phyloP scores from a whole-genome alignment of 2,797 vertebrate genomes.

The Danio choprae region DNA sequence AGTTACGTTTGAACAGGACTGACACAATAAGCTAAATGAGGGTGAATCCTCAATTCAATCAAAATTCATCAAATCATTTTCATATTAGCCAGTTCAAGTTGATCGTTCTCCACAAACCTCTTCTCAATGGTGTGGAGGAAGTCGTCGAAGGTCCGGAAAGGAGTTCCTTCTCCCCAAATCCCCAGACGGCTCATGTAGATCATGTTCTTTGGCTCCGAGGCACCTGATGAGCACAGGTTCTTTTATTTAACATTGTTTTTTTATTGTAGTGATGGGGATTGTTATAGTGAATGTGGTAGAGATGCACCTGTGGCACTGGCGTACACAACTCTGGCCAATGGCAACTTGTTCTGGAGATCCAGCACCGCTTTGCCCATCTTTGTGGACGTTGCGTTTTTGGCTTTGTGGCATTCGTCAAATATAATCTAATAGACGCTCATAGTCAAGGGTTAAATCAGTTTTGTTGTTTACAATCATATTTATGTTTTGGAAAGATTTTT shows the following conservation, averaged over 20 bases:
- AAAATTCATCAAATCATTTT: not conserved
- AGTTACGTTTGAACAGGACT: no score
- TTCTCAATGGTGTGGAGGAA: slow-evolving; percentile 97
- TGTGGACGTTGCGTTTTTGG: slow-evolving; percentile 97
- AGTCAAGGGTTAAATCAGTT: slow-evolving; percentile 74
- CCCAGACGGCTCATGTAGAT: slow-evolving; percentile 99
- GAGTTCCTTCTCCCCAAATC: slow-evolving; percentile 97
- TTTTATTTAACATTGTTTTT: not conserved
- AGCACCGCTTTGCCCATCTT: slow-evolving; percentile 99
- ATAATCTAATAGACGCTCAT: slow-evolving; percentile 81
- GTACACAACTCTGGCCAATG: slow-evolving; percentile 93
- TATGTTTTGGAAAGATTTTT: not conserved
- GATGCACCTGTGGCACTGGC: slow-evolving; percentile 95
- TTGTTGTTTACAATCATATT: not conserved
- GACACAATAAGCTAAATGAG: no score
- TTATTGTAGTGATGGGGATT: no score
- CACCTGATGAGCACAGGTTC: slow-evolving; percentile 76
- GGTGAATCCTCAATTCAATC: no score
- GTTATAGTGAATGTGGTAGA: not conserved
- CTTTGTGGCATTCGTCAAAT: slow-evolving; percentile 99
- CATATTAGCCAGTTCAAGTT: not conserved
- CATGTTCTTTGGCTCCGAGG: slow-evolving; percentile 99
- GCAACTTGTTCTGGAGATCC: slow-evolving; percentile 95
- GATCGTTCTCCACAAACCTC: slow-evolving; percentile 77
- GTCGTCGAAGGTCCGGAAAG: slow-evolving; percentile 93